phyloP scores from a whole-genome alignment of 2,888 invertebrate genomes.

The Parnassius apollo region DNA sequence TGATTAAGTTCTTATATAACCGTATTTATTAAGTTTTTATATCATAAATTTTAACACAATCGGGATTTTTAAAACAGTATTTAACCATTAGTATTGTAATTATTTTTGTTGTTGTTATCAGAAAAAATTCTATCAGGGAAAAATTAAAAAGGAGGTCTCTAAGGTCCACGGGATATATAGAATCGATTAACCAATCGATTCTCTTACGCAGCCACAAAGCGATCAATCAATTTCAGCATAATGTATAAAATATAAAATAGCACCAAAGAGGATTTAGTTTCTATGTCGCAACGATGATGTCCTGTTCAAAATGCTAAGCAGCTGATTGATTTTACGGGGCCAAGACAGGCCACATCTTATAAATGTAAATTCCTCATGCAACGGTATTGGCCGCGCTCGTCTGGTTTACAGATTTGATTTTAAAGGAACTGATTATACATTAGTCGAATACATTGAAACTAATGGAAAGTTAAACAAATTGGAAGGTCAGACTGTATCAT shows the following conservation, averaged over 20 bases:
- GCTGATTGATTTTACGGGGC: slow-evolving; percentile 22
- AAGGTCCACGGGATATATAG: too few relatives aligned
- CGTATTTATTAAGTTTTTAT: too few relatives aligned
- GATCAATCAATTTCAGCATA: too few relatives aligned
- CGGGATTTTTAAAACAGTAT: too few relatives aligned
- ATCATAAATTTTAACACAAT: too few relatives aligned
- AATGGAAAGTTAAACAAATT: neutral
- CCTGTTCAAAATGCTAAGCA: slow-evolving; percentile 17
- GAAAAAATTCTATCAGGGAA: too few relatives aligned
- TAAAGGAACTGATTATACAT: slow-evolving; percentile 13
- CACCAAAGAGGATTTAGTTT: slow-evolving; percentile 9
- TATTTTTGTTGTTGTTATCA: too few relatives aligned
- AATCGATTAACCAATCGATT: too few relatives aligned
- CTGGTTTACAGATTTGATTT: slow-evolving; percentile 21
- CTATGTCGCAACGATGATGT: slow-evolving; percentile 18
- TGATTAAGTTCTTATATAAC: too few relatives aligned
- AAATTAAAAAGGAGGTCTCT: too few relatives aligned
- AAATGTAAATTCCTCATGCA: slow-evolving; percentile 22
- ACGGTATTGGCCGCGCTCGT: slow-evolving; percentile 19
- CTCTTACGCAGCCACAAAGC: too few relatives aligned
- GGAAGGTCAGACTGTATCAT: neutral
- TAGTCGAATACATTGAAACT: neutral
- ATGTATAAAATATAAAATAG: neutral
- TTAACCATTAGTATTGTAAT: too few relatives aligned
- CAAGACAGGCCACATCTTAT: slow-evolving; percentile 19